phyloP scores from a whole-genome alignment of 2,797 vertebrate species.

The Brachyalestes nurse region DNA sequence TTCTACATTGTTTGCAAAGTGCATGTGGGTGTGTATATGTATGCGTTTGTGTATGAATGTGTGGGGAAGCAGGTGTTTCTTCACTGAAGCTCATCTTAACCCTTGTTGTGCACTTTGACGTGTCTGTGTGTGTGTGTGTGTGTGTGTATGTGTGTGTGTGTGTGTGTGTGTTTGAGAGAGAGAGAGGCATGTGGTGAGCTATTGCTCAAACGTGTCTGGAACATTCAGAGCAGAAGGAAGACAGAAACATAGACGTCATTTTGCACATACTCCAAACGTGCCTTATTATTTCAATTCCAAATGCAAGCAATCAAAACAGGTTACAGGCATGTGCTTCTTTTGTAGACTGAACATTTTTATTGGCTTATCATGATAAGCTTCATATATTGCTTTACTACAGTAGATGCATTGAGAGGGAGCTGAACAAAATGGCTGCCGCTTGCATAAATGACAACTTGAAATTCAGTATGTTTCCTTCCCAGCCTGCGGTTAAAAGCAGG shows the following conservation, averaged over 20 bases:
- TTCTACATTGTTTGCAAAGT: conserved; percentile 67
- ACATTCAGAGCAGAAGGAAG: conserved; percentile 43
- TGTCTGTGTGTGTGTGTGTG: conserved; percentile 42
- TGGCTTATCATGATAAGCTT: conserved; percentile 3
- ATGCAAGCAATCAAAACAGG: neutral
- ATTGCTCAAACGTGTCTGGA: conserved; percentile 63
- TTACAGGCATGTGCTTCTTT: neutral
- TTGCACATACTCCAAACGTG: conserved; percentile 22
- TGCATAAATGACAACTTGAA: conserved; percentile 63
- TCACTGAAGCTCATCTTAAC: conserved; percentile 72
- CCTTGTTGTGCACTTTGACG: conserved; percentile 60
- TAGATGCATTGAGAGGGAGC: conserved; percentile 45
- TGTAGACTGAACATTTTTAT: neutral
- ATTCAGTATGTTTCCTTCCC: conserved; percentile 18
- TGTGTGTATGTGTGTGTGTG: conserved; percentile 38
- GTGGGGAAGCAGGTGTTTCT: conserved; percentile 73
- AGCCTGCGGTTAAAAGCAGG: conserved; percentile 25
- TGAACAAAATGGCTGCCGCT: conserved; percentile 80
- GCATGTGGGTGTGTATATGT: conserved; percentile 6
- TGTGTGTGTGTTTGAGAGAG: conserved; percentile 35
- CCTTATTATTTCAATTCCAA: neutral
- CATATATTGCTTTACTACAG: neutral
- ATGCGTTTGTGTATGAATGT: conserved; percentile 50
- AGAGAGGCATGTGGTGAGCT: conserved; percentile 63
- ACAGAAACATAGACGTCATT: neutral